These are phyloP conservation scores for Malurus elegans DNA, from an alignment of 2,113 vertebrate genomes.

Conservation along the genomic window DNA sequence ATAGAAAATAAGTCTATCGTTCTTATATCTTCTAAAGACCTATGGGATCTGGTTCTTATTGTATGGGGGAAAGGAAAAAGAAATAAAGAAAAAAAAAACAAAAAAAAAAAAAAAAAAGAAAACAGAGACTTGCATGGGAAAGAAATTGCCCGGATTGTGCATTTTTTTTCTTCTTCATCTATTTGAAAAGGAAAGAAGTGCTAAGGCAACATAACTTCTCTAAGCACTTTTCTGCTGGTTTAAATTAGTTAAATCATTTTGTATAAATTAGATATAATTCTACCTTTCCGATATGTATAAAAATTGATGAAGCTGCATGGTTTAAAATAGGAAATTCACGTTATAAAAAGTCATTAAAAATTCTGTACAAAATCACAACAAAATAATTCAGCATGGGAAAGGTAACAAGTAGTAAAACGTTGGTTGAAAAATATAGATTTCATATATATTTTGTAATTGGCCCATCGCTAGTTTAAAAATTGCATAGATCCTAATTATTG, in stretches of 20 bases:
- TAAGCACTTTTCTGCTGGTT: constrained; percentile 89
- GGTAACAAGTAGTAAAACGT: constrained; percentile 89
- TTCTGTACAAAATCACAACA: constrained; percentile 95
- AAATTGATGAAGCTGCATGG: constrained; percentile 89
- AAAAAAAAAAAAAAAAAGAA: background rate
- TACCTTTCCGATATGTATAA: constrained; percentile 85
- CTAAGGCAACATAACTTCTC: constrained; percentile 89
- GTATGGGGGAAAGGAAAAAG: background rate
- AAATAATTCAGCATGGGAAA: constrained; percentile 91
- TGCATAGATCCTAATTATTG: constrained; percentile 99
- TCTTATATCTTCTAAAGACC: constrained; percentile 61
- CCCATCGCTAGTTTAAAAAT: constrained; percentile 89
- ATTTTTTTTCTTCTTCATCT: constrained; percentile 69
- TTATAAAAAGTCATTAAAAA: constrained; percentile 93
- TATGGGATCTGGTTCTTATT: constrained; percentile 59
- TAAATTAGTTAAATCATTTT: constrained; percentile 85
- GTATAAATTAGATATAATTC: constrained; percentile 89
- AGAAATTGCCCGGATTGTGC: constrained; percentile 76
- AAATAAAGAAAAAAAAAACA: background rate
- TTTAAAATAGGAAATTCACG: constrained; percentile 88
- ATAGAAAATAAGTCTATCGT: constrained; percentile 70
- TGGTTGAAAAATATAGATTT: constrained; percentile 92
- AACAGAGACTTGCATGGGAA: constrained; percentile 66
- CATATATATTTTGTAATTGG: constrained; percentile 89
- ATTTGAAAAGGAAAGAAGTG: constrained; percentile 83